Conservation (phyloP, 2,113 vertebrate species). For the Hippopotamus amphibius region DNA sequence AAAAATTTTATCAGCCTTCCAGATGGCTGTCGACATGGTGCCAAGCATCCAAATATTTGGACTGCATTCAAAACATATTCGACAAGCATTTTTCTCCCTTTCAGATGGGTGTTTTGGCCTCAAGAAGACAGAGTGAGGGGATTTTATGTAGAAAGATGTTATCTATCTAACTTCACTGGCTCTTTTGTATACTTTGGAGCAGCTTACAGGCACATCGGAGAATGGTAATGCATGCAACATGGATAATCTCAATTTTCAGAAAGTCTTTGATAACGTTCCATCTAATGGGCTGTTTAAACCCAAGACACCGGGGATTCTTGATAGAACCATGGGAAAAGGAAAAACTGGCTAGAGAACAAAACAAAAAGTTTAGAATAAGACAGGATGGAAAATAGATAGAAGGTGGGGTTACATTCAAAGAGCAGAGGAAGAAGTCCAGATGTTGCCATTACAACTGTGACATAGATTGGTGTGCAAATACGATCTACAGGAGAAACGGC, state of each 20-base stretch:
- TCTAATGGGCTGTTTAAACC: slow-evolving; percentile 77
- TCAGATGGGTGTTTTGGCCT: slow-evolving; percentile 70
- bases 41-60: slow-evolving; percentile 73
- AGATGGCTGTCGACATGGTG: slow-evolving; percentile 68
- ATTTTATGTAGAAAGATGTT: slow-evolving; percentile 70
- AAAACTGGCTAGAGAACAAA: slow-evolving; percentile 76
- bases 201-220: slow-evolving; percentile 70
- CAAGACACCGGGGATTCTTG: slow-evolving; percentile 73
- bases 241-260: slow-evolving; percentile 78
- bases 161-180: slow-evolving; percentile 66
- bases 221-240: slow-evolving; percentile 71
- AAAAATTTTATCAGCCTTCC: slow-evolving; percentile 65
- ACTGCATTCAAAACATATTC: slow-evolving; percentile 62
- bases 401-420: slow-evolving; percentile 67
- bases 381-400: slow-evolving; percentile 73
- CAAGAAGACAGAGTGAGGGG: slow-evolving; percentile 48
- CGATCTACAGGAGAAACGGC: not conserved
- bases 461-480: not conserved
- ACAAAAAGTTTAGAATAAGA: slow-evolving; percentile 75
- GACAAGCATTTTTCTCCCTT: slow-evolving; percentile 61
- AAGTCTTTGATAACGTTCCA: slow-evolving; percentile 74
- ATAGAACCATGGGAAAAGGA: slow-evolving; percentile 73
- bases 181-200: slow-evolving; percentile 76
- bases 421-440: slow-evolving; percentile 29
- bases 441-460: not conserved